Evolutionary conservation across 2,113 vertebrate genomes (phyloP).

Genomic region (Lichenostomus cassidix): DNA sequence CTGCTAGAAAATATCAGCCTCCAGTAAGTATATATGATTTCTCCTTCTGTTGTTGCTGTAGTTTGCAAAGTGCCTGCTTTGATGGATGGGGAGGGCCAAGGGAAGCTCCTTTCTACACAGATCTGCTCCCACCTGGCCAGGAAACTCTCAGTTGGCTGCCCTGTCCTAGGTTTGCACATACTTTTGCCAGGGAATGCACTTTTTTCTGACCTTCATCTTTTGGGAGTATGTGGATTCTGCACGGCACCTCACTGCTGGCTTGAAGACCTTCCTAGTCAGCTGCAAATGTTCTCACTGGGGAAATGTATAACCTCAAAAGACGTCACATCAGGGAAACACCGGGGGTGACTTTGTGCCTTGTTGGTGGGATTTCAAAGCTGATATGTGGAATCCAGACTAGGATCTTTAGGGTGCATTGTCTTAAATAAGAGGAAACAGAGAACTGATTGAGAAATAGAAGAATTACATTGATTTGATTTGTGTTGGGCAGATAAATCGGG

Average conservation of each 20-base stretch:
- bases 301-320: not conserved
- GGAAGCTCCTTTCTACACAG: not conserved
- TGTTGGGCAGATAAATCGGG: not conserved
- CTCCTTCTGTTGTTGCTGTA: not conserved
- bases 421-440: not conserved
- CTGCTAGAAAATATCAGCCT: constrained; percentile 82
- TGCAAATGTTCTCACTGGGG: not conserved
- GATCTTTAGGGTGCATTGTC: not conserved
- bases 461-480: not conserved
- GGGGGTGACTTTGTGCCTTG: not conserved
- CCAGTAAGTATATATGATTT: constrained; percentile 73
- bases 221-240: not conserved
- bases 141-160: not conserved
- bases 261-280: not conserved
- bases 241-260: not conserved
- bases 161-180: not conserved
- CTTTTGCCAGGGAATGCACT: not conserved
- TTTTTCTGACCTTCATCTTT: not conserved
- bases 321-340: not conserved
- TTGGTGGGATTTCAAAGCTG: not conserved
- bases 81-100: not conserved
- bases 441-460: not conserved
- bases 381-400: not conserved
- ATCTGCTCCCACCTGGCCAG: not conserved
- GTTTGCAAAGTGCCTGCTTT: not conserved